These are phyloP conservation scores for Neuroterus valhalla DNA, from an alignment of 1,140 invertebrate species.

Conservation along the genomic window DNA sequence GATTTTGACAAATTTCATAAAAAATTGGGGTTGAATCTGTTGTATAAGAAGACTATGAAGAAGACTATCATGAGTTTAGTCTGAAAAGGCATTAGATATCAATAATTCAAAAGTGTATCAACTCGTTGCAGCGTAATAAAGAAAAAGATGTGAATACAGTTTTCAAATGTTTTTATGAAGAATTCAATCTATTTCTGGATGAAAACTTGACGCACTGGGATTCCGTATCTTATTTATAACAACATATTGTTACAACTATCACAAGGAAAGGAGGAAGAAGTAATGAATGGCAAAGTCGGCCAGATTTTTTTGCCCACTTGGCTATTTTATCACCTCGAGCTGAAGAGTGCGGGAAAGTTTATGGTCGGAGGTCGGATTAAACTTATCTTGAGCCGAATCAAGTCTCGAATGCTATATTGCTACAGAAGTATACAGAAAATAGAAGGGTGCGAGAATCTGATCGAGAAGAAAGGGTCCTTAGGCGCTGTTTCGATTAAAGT, in stretches of 20 bases:
- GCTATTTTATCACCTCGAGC: constrained; percentile 35
- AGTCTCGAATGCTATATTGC: constrained; percentile 15
- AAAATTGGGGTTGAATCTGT: too few species aligned
- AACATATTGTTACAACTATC: not conserved
- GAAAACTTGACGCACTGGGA: too few species aligned
- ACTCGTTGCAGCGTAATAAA: too few species aligned
- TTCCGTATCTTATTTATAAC: too few species aligned
- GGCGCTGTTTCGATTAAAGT: constrained; percentile 29
- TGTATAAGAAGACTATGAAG: too few species aligned
- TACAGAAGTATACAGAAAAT: constrained; percentile 29
- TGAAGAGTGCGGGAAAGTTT: constrained; percentile 40
- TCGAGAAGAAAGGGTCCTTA: not conserved
- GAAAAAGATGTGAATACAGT: too few species aligned
- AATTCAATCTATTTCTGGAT: too few species aligned
- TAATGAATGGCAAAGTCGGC: constrained; percentile 43
- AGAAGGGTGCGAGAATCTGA: constrained; percentile 17
- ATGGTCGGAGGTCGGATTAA: constrained; percentile 37
- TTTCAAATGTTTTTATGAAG: too few species aligned
- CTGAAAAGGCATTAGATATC: too few species aligned
- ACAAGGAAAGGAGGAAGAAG: not conserved
- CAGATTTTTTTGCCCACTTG: constrained; percentile 31
- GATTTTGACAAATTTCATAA: too few species aligned
- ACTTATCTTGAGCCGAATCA: constrained; percentile 37
- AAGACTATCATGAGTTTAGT: too few species aligned
- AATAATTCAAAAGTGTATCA: too few species aligned